Evolutionary conservation across 2,888 invertebrate species (phyloP), one percentile per base, ranked within the genome.

Genomic region (Andrena flavipes): DNA sequence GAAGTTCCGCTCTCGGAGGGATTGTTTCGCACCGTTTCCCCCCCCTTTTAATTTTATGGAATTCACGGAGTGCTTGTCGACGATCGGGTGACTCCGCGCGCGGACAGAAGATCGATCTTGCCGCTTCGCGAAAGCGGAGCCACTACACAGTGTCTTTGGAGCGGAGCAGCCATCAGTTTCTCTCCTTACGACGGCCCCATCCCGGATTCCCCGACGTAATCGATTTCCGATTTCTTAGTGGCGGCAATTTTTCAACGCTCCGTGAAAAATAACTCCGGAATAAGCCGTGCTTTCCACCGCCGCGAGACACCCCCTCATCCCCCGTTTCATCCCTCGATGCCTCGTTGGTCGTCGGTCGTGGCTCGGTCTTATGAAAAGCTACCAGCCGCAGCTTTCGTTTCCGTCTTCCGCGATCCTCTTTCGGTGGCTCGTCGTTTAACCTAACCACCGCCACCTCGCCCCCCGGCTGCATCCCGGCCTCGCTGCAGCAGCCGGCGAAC

Each of bases 161-260:
- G 63, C 69, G 64, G 51, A 76, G 76, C 82, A 49, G 60, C 82
- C 86, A 87, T 88, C 89, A 73, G 86, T 88, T 85, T 82, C 80
- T 70, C 78, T 76, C 72, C 81, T 86, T 79, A 81, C 69, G 56
- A 59, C 79, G 35, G 23, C 70, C 65, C 63, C 84, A 23, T 71
- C 76, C 79, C 68, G 84, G 78, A 84, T 85, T 84, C 80, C 69
- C 75, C 85, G 83, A 80, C 87, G 88, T 91, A 92, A 92, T 92
- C 92, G 92, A 92, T 92, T 92, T 92, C 89, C 92, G 91, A 92
- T 92, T 92, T 90, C 90, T 79, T 84, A 91, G 91, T 89, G 90
- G 88, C 87, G 87, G 89, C 89, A 90, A 92, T 92, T 92, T 92
- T 89, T 92, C 92, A 91, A 88, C 89, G 86, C 84, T 79, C 85